Percentiles rank a stretch among this genome's conserved stretches.
Conservation (phyloP, 92 coral and sea anemone genomes). For the Phenganax stokvisi region DNA sequence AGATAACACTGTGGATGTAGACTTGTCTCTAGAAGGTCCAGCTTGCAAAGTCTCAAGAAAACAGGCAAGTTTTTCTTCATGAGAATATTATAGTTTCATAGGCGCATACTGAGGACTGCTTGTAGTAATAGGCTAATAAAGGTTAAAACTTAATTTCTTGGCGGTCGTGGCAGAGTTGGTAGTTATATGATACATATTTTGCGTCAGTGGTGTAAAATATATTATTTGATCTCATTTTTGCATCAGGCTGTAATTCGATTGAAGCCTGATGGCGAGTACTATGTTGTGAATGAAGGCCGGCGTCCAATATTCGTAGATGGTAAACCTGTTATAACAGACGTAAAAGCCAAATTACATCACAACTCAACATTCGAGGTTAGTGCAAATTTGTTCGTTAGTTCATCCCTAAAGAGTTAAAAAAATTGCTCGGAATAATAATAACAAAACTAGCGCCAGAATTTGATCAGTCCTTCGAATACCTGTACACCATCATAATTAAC, state of each 20-base stretch:
- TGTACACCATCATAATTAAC: no score
- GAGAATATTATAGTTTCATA: no score
- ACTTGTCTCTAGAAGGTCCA: slow-evolving; percentile 93
- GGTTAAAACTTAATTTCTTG: neutral
- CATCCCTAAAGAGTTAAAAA: no score
- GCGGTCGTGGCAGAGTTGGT: neutral
- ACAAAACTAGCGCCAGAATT: no score
- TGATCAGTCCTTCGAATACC: no score
- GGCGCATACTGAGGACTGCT: neutral
- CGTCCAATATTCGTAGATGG: slow-evolving; percentile 90
- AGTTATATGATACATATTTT: neutral
- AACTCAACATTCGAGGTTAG: slow-evolving; percentile 96
- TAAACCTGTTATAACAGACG: slow-evolving; percentile 73
- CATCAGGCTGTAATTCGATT: slow-evolving; percentile 82
- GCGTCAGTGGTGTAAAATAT: neutral
- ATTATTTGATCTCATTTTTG: neutral
- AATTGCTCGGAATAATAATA: no score
- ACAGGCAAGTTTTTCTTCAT: slow-evolving; percentile 50
- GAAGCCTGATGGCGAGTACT: slow-evolving; percentile 94
- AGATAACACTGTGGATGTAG: slow-evolving; percentile 88
- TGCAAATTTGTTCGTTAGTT: no score
- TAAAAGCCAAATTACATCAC: slow-evolving; percentile 90
- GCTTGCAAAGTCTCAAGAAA: slow-evolving; percentile 96
- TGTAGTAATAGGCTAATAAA: neutral
- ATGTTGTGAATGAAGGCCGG: slow-evolving; percentile 88